Conservation (phyloP, 2,113 vertebrate species). For the Sialia sialis region DNA sequence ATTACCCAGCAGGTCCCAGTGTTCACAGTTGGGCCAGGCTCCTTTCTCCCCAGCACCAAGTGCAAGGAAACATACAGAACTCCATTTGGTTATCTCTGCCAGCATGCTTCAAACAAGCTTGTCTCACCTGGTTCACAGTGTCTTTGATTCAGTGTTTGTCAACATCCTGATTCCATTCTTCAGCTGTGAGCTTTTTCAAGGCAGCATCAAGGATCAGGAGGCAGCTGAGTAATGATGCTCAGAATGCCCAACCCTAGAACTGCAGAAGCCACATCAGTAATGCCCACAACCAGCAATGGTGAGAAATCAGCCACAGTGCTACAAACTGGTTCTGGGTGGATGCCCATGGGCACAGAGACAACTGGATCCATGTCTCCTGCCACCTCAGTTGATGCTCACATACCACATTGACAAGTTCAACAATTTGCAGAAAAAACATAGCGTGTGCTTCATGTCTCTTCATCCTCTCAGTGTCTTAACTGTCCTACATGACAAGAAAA, state of each 20-base stretch:
- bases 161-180: background rate
- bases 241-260: accelerated
- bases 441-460: background rate
- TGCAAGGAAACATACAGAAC: background rate
- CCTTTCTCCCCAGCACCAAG: accelerated
- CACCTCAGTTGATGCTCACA: background rate
- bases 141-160: background rate
- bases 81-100: background rate
- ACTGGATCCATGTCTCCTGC: background rate
- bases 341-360: background rate
- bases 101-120: background rate
- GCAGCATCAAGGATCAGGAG: background rate
- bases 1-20: background rate
- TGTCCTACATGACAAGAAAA: background rate
- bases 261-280: background rate
- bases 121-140: background rate
- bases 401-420: background rate
- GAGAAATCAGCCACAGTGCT: background rate
- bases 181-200: background rate
- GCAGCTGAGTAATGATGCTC: background rate
- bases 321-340: background rate
- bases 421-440: background rate
- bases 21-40: background rate
- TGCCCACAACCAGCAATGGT: accelerated
- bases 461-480: background rate